These are phyloP conservation scores for Gastrophryne carolinensis DNA, from an alignment of 2,797 vertebrate species.

Conservation along the genomic window DNA sequence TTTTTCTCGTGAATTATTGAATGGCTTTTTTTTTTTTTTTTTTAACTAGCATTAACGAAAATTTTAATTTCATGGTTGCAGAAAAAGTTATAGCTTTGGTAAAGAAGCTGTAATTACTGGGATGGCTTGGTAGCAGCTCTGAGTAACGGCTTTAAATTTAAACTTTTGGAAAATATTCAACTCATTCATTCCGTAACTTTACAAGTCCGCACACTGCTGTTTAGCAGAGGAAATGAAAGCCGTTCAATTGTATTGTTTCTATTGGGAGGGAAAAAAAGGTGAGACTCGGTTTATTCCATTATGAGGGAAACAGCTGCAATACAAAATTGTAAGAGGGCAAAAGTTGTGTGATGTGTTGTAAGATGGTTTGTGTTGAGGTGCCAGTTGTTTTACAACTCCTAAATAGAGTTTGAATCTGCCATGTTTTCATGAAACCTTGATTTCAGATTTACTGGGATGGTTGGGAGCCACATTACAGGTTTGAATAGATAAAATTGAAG, in stretches of 20 bases:
- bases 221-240: slow-evolving; percentile 29
- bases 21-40: background rate
- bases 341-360: too few species aligned
- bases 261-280: slow-evolving; percentile 19
- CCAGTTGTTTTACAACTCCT: too few species aligned
- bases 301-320: background rate
- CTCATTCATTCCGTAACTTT: slow-evolving; percentile 32
- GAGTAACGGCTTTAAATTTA: slow-evolving; percentile 28
- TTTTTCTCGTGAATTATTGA: background rate
- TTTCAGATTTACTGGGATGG: too few species aligned
- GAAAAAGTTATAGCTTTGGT: slow-evolving; percentile 25
- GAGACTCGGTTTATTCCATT: background rate
- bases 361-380: too few species aligned
- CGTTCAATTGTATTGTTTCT: slow-evolving; percentile 20
- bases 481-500: too few species aligned
- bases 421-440: too few species aligned
- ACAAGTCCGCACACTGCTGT: slow-evolving; percentile 11
- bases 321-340: background rate
- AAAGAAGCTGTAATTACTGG: slow-evolving; percentile 26
- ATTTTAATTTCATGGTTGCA: slow-evolving; percentile 8
- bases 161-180: slow-evolving; percentile 31
- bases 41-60: slow-evolving; percentile 1
- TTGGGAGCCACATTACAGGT: too few species aligned
- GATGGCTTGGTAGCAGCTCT: slow-evolving; percentile 5
- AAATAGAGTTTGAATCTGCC: too few species aligned